Evolutionary conservation across 2,888 invertebrate genomes (phyloP).

Genomic region (Celastrina argiolus): DNA sequence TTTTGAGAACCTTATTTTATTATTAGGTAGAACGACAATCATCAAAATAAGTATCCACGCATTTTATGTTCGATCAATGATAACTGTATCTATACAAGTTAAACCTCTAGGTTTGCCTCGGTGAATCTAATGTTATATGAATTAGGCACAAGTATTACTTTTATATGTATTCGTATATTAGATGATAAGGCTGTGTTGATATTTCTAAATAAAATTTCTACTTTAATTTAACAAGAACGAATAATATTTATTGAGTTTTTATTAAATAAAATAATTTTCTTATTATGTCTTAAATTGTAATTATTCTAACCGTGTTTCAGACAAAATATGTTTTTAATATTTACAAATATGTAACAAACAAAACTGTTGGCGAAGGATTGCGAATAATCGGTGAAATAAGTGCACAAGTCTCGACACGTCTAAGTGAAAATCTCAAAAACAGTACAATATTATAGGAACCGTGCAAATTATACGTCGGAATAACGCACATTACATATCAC

Average conservation of each 20-base stretch:
- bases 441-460: background rate
- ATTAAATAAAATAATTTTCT: slow-evolving; percentile 21
- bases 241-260: slow-evolving; percentile 15
- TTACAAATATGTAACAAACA: slow-evolving; percentile 20
- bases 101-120: slow-evolving; percentile 7
- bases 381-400: background rate
- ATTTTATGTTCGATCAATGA: background rate
- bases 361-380: background rate
- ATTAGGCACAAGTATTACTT: slow-evolving; percentile 5
- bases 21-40: background rate
- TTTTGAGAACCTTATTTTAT: too few relatives aligned
- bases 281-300: background rate
- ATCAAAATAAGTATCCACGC: background rate
- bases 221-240: slow-evolving; percentile 20
- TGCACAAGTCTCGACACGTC: background rate
- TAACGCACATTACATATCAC: too few relatives aligned
- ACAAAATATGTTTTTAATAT: slow-evolving; percentile 21
- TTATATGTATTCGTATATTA: slow-evolving; percentile 14
- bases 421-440: background rate
- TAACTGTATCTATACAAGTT: too few relatives aligned
- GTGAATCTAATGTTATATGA: background rate
- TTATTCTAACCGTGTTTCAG: slow-evolving; percentile 8
- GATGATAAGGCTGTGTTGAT: slow-evolving; percentile 12
- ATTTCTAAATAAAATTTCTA: slow-evolving; percentile 20
- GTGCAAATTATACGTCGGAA: background rate